phyloP scores from a whole-genome alignment of 2,888 invertebrate species.

The Linnaemya tessellans region DNA sequence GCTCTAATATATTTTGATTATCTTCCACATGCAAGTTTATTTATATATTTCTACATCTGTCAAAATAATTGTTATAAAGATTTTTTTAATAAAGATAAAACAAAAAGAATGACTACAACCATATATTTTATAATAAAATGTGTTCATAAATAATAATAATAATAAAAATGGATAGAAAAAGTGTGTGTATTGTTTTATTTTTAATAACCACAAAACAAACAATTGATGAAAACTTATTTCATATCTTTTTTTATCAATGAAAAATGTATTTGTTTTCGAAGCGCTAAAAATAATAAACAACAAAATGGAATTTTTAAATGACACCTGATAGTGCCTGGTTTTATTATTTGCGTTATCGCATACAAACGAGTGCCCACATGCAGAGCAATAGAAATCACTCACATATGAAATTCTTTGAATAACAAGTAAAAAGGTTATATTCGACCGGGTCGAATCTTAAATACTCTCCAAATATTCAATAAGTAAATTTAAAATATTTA shows the following conservation, averaged over 20 bases:
- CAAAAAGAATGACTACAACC: not conserved
- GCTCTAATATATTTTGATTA: constrained; percentile 4
- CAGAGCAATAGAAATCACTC: too few species aligned
- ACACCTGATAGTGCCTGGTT: too few species aligned
- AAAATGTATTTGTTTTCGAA: not conserved
- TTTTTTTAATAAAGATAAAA: constrained; percentile 8
- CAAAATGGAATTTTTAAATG: too few species aligned
- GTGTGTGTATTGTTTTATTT: constrained; percentile 4
- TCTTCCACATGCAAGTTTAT: not conserved
- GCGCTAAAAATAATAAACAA: too few species aligned
- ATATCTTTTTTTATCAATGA: not conserved
- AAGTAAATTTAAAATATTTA: too few species aligned
- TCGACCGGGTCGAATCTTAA: too few species aligned
- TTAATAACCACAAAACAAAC: not conserved
- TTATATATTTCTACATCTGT: not conserved
- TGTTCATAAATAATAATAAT: constrained; percentile 34
- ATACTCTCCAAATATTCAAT: too few species aligned
- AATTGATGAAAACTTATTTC: constrained; percentile 1
- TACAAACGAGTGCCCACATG: too few species aligned
- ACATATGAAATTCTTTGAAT: too few species aligned
- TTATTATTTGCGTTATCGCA: too few species aligned
- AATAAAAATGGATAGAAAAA: constrained; percentile 8
- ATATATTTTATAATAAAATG: not conserved
- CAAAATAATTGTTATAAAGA: constrained; percentile 28
- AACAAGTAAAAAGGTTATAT: too few species aligned